Evolutionary conservation across 2,113 vertebrate genomes (phyloP).

Genomic region (Corythoichthys haematopterus): DNA sequence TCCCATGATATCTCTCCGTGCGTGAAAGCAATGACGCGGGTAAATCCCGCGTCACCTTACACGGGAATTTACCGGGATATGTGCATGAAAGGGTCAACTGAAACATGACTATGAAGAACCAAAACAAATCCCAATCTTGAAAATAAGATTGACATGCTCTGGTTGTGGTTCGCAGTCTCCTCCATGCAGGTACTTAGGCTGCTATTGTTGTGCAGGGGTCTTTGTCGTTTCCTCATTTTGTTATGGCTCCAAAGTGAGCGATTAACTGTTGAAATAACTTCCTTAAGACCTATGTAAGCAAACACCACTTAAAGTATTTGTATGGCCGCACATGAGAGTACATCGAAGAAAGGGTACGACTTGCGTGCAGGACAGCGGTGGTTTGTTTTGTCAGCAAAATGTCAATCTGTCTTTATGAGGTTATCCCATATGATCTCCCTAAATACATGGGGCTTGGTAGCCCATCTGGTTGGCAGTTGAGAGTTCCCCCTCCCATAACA

Average conservation of each 20-base stretch:
- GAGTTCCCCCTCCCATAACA: slow-evolving; percentile 32
- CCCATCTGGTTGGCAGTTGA: slow-evolving; percentile 67
- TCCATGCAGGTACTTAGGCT: slow-evolving; percentile 35
- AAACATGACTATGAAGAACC: slow-evolving; percentile 21
- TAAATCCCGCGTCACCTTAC: no score
- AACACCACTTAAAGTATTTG: slow-evolving; percentile 51
- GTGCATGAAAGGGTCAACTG: no score
- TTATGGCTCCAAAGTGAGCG: slow-evolving; percentile 45
- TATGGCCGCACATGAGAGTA: slow-evolving; percentile 16
- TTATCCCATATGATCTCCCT: slow-evolving; percentile 68
- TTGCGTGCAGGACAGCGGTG: slow-evolving; percentile 44
- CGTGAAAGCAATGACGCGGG: no score
- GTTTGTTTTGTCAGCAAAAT: slow-evolving; percentile 71
- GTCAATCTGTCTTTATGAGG: slow-evolving; percentile 65
- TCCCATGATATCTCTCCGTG: no score
- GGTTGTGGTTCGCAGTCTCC: slow-evolving; percentile 41
- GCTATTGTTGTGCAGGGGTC: slow-evolving; percentile 43
- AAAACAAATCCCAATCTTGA: slow-evolving; percentile 38
- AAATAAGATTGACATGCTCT: slow-evolving; percentile 30
- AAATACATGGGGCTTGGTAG: slow-evolving; percentile 60
- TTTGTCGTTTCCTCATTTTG: slow-evolving; percentile 51
- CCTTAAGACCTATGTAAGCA: slow-evolving; percentile 58
- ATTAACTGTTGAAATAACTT: slow-evolving; percentile 53
- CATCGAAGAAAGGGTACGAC: slow-evolving; percentile 22
- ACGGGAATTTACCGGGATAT: no score